These are phyloP conservation scores for Jordanella pulchra DNA, from an alignment of 2,797 vertebrate species.

Conservation along the genomic window DNA sequence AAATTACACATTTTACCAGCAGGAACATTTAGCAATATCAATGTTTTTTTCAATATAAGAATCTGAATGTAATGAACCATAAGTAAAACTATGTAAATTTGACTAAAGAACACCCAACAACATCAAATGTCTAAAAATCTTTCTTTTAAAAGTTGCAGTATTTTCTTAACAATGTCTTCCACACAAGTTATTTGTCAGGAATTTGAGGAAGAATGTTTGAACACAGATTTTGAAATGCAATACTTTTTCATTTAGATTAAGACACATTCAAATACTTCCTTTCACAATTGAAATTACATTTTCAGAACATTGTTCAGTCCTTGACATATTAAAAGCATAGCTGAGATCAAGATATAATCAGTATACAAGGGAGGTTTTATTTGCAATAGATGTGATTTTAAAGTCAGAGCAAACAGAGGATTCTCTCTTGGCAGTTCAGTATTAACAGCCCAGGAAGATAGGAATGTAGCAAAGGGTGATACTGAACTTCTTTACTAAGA, in stretches of 20 bases:
- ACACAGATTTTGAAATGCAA: not conserved
- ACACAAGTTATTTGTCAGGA: not conserved
- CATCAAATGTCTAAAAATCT: not conserved
- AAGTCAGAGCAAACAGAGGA: slow-evolving; percentile 45
- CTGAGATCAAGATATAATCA: slow-evolving; percentile 13
- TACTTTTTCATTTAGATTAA: not conserved
- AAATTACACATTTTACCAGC: not conserved
- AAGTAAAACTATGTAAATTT: not conserved
- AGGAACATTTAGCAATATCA: not conserved
- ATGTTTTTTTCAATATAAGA: too few relatives aligned
- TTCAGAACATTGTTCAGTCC: not conserved
- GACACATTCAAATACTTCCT: not conserved
- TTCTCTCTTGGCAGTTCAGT: slow-evolving; percentile 51
- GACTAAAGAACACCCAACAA: not conserved
- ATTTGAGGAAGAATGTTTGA: not conserved
- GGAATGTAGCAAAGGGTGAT: slow-evolving; percentile 54
- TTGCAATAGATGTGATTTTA: slow-evolving; percentile 29
- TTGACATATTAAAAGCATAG: slow-evolving; percentile 11
- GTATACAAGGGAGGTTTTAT: slow-evolving; percentile 20
- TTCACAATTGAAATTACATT: not conserved
- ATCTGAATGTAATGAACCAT: not conserved
- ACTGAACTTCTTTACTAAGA: slow-evolving; percentile 46
- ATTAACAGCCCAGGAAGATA: slow-evolving; percentile 51
- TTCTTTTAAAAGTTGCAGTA: not conserved
- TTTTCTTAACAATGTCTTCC: not conserved